Base-by-base conservation (phyloP, 2,888 invertebrate genomes). In the Autographa gamma region DNA sequence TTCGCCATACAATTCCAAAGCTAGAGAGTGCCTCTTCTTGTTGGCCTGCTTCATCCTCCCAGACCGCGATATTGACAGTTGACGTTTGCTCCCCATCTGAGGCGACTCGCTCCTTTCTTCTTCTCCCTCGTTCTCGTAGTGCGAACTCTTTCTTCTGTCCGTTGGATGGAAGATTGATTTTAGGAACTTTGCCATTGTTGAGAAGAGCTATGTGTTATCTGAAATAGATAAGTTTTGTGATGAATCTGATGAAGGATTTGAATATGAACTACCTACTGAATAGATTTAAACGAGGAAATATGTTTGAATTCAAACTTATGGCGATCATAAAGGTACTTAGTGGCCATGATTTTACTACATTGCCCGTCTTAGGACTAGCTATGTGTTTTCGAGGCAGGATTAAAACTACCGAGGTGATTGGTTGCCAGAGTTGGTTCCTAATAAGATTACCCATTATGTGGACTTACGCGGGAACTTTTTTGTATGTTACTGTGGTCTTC, bases 61-160 rank as follows among this genome's bases (percentile, higher is more conserved):
- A 43, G 97, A 97, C 72, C 96, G 90, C 0, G 97, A 96, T 79
- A 96, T 96, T n/a, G 96, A 96, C 73, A 95, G 82, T 76, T 94
- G 96, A 66, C 96, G 86, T 64, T 91, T 90, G 0, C 85, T 88
- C 2, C 93, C 92, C 48, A 92, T 71, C 0, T 91, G 89, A 0
- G 92, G 88, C 0, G 89, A 83, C 8, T 89, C 89, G 2, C 74
- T 74, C n/a, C 81, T 88, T 0, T 93, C 92, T 0, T 89, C 89
- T 2, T 92, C 93, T 0, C 66, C 61, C 1, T 87, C 90, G 0
- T 84, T 85, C 8, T 87, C 89, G 67, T 88, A 87, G 3, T 80
- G 83, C 1, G 82, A 63, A 14, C 60, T 74, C 70, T 86, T 91
- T 67, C 86, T 88, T 73, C 91, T 92, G 14, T 94, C 93, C 13